These are phyloP conservation scores for Colletes latitarsis DNA, from an alignment of 1,140 invertebrate species.

Conservation along the genomic window DNA sequence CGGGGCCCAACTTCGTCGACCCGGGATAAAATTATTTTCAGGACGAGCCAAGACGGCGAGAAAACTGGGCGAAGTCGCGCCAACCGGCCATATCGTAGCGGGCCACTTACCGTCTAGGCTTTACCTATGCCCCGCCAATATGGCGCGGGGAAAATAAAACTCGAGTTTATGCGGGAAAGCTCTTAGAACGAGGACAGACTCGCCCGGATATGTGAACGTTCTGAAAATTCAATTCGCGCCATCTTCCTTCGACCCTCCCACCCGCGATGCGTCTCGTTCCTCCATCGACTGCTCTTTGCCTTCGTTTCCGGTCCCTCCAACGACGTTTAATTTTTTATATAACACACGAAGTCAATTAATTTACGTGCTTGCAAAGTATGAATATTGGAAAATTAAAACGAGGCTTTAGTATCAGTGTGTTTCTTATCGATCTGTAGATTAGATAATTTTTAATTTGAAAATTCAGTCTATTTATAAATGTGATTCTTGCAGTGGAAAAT, in stretches of 20 bases:
- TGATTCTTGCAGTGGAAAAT: no score
- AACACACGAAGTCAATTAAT: no score
- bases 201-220: conserved; percentile 28
- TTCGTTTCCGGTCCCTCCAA: not conserved
- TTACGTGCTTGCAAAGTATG: no score
- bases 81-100: conserved; percentile 27
- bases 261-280: not conserved
- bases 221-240: conserved; percentile 60
- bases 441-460: no score
- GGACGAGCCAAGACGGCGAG: conserved; percentile 34
- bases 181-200: conserved; percentile 47
- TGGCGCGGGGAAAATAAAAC: conserved; percentile 62
- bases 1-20: conserved; percentile 49
- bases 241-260: conserved; percentile 12
- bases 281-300: not conserved
- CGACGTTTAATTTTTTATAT: not conserved
- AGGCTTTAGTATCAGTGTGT: no score
- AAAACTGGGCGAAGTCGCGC: conserved; percentile 1
- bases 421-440: no score
- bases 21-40: conserved; percentile 66
- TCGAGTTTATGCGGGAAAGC: conserved; percentile 61
- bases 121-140: conserved; percentile 53
- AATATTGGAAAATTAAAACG: no score
- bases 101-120: conserved; percentile 30
- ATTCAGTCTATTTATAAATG: no score